Base-by-base conservation (phyloP, 1,140 invertebrate genomes). In the Drosophila lini region DNA sequence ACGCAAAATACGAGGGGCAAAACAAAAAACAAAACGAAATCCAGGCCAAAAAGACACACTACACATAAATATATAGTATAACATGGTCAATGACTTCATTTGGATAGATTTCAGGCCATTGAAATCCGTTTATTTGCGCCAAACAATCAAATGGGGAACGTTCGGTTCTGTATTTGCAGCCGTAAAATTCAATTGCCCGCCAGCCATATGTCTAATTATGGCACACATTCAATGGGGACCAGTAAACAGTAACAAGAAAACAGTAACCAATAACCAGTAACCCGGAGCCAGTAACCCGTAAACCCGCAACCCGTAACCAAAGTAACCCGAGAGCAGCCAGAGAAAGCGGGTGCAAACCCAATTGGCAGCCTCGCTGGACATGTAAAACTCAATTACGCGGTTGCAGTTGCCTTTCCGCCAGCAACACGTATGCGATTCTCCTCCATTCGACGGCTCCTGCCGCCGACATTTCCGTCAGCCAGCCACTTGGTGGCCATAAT, bases 401-500 rank as follows among this genome's bases (percentile, higher is more conserved):
- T 57, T 74, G 59, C 53, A 75, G 28, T 16, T 34, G 45, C 48
- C 15, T 47, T 45, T n/a, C 48, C 34, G 44, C 50, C 36, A 38
- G 40, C 58, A 31, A 52, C 50, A 48, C 22, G 69, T 56, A 40
- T 64, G 59, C 44, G 34, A 45, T 32, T 60, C 25, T n/a, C 22
- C 38, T n/a, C 22, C 38, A 6, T 28, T 28, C 25, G 5, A 28
- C 25, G 22, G 28, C 15, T 57, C 22, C 70, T 75, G 70, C 11
- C 53, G 31, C 57, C 59, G 60, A 65, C 61, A 73, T 53, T 60
- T 61, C 42, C 68, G 41, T 52, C 55, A 64, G 40, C 68, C 78
- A 80, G 63, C 67, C 60, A 88, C 83, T 70, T 63, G 80, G 44
- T 80, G 75, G 80, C 80, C 80, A 82, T 77, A 83, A 88, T 73